A percentile compares a stretch with the other conserved stretches of the same genome.
These are phyloP conservation scores for Erpornis zantholeuca DNA, from an alignment of 2,113 vertebrate genomes.

Conservation along the genomic window DNA sequence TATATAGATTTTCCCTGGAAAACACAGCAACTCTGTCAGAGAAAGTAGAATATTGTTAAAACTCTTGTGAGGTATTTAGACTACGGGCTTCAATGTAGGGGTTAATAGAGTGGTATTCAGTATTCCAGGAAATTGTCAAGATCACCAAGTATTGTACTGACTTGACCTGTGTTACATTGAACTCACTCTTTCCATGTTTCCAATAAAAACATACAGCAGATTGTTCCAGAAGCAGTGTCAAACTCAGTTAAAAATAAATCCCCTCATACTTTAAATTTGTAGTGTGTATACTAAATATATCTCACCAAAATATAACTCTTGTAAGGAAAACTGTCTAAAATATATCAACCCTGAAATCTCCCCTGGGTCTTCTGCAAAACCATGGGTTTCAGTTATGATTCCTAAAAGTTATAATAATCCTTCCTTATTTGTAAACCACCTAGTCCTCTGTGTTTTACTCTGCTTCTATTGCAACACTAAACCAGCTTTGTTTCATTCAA, in stretches of 20 bases:
- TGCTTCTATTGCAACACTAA: background rate
- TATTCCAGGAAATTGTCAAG: slow-evolving; percentile 70
- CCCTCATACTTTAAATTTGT: background rate
- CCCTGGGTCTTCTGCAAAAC: background rate
- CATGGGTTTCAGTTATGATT: background rate
- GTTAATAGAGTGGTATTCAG: slow-evolving; percentile 48
- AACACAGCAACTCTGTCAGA: background rate
- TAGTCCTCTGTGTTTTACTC: background rate
- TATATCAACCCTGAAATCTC: background rate
- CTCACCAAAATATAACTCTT: background rate
- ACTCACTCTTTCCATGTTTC: slow-evolving; percentile 64
- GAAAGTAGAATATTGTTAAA: background rate
- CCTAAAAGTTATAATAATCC: background rate
- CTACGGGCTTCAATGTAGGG: slow-evolving; percentile 26
- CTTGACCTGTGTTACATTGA: slow-evolving; percentile 59
- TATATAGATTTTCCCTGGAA: background rate
- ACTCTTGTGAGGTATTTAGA: background rate
- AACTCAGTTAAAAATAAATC: slow-evolving; percentile 62
- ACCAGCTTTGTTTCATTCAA: background rate
- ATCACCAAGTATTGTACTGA: slow-evolving; percentile 39
- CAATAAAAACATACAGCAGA: slow-evolving; percentile 62
- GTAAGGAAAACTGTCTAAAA: background rate
- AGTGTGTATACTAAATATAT: background rate
- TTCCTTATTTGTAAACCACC: background rate
- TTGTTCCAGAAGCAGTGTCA: slow-evolving; percentile 66